Evolutionary conservation across 2,888 invertebrate genomes (phyloP).

Genomic region (Proisotoma minuta): DNA sequence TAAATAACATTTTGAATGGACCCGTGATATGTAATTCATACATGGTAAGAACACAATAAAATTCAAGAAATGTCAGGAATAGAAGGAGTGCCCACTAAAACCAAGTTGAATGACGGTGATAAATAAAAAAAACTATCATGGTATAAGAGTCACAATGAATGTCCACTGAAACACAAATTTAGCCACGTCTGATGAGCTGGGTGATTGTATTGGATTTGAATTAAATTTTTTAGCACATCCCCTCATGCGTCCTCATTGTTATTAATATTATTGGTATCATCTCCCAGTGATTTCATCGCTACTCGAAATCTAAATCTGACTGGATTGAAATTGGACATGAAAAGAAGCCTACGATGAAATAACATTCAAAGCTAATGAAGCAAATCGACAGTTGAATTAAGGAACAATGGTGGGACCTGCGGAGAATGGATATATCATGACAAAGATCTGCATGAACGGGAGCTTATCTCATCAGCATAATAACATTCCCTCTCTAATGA

Average conservation of each 20-base stretch:
- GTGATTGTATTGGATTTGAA: not conserved
- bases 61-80: constrained; percentile 13
- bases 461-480: constrained; percentile 40
- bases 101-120: not conserved
- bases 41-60: constrained; percentile 2
- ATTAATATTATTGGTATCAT: not conserved
- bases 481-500: too few relatives aligned
- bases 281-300: constrained; percentile 2
- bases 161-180: not conserved
- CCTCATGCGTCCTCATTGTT: not conserved
- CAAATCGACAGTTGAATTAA: constrained; percentile 47
- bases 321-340: constrained; percentile 5
- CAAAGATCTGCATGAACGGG: constrained; percentile 46
- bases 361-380: constrained; percentile 39
- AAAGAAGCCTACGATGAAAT: constrained; percentile 2
- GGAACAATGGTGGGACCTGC: constrained; percentile 44
- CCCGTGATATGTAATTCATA: not conserved
- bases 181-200: not conserved
- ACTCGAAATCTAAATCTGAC: constrained; percentile 3
- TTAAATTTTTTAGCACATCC: not conserved
- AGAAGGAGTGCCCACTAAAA: constrained; percentile 18
- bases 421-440: constrained; percentile 36
- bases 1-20: not conserved
- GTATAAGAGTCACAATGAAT: not conserved
- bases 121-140: not conserved